Base-by-base conservation (phyloP, 2,888 invertebrate species). In the Drosophila multiciliata region DNA sequence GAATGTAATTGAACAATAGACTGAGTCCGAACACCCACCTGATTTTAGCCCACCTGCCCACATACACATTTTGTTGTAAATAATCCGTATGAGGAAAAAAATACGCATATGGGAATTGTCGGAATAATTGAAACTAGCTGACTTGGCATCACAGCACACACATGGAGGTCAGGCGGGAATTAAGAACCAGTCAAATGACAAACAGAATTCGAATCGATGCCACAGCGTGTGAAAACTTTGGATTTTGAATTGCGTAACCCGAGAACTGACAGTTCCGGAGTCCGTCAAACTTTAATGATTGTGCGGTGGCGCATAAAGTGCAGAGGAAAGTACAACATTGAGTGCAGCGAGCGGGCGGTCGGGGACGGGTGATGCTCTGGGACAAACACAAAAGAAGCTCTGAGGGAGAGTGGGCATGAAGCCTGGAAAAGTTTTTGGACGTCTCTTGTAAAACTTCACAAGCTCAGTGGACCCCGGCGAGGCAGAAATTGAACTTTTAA, bases 271-370 rank as follows among this genome's bases (percentile, higher is more conserved):
- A 53, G 57, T 70, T 63, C 35, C 54, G 77, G 77, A 78, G 73
- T 87, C 70, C 74, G 81, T 83, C 76, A 73, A 85, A 85, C 87
- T 89, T 85, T 84, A 84, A 89, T 85, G 89, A 89, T 87, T 84
- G 82, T 79, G 89, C 84, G 78, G 85, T 87, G 82, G 75, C 74
- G 78, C 78, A 87, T 84, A 73, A 76, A 87, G 82, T 89, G 87
- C 78, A 80, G 78, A 89, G 61, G 75, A 78, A 89, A 78, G 82
- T 87, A 87, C 82, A 81, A 89, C 70, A 89, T 74, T 81, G 87
- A 87, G 69, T 75, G 72, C 73, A 66, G 58, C 55, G 40, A 29
- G 23, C 12, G 38, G n/a, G 4, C 8, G 12, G 38, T 5, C 23
- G 54, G 15, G 53, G 38, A 7, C 36, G 54, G 12, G 50, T 38